These are phyloP conservation scores for Scylla paramamosain DNA, from an alignment of 1,140 invertebrate genomes.

Conservation along the genomic window DNA sequence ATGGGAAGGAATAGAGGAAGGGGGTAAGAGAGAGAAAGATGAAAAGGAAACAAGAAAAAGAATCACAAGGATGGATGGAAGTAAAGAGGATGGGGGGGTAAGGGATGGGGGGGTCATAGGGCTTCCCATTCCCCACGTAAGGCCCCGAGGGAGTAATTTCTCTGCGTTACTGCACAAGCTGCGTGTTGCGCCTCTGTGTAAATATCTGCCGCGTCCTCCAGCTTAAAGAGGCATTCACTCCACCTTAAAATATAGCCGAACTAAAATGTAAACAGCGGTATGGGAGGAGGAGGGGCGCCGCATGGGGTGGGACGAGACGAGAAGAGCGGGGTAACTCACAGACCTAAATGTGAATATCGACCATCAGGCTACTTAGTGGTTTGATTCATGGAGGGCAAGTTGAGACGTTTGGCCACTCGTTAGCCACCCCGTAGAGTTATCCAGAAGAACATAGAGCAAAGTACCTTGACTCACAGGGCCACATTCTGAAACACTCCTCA, in stretches of 20 bases:
- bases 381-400: too few species aligned
- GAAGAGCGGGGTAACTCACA: background rate
- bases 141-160: constrained; percentile 2
- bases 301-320: background rate
- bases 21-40: background rate
- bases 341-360: background rate
- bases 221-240: constrained; percentile 55
- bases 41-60: background rate
- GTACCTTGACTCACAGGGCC: too few species aligned
- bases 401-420: too few species aligned
- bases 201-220: constrained; percentile 38
- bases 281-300: background rate
- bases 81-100: background rate
- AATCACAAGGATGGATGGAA: background rate
- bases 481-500: too few species aligned
- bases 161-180: constrained; percentile 49
- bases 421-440: too few species aligned
- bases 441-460: too few species aligned
- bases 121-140: background rate
- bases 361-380: too few species aligned
- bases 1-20: background rate
- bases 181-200: constrained; percentile 35
- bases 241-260: constrained; percentile 47
- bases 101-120: background rate
- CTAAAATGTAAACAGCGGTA: constrained; percentile 52